phyloP scores from a whole-genome alignment of 2,113 vertebrate species.

The Sinocyclocheilus rhinocerous region DNA sequence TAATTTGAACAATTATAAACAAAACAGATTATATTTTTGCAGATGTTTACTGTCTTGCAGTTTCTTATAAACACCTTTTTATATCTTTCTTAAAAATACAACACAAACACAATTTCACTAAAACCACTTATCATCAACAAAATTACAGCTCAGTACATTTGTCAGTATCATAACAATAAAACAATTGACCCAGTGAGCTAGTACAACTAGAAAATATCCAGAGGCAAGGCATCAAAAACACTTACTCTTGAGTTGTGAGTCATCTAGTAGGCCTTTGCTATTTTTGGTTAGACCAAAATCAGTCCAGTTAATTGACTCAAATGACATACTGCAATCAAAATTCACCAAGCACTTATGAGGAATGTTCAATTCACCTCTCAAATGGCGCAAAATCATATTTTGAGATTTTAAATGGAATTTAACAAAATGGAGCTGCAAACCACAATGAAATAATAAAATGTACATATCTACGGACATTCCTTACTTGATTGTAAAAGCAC shows the following conservation, averaged over 20 bases:
- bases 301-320: background rate
- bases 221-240: background rate
- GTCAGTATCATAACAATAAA: background rate
- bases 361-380: background rate
- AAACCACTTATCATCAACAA: background rate
- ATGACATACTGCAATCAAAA: background rate
- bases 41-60: no score
- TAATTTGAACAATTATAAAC: background rate
- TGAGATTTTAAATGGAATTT: background rate
- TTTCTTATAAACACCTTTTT: background rate
- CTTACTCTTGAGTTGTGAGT: slow-evolving; percentile 7
- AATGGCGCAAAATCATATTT: background rate
- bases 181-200: background rate
- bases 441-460: background rate
- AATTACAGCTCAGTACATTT: slow-evolving; percentile 19
- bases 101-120: slow-evolving; percentile 4
- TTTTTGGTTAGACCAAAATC: background rate
- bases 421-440: background rate
- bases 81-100: background rate
- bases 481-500: background rate
- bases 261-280: background rate
- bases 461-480: background rate
- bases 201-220: background rate
- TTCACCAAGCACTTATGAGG: background rate
- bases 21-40: background rate